Percentiles rank a stretch among this genome's conserved stretches.
Evolutionary conservation across 2,888 invertebrate species (phyloP).

Genomic region (Charanyca ferruginea): DNA sequence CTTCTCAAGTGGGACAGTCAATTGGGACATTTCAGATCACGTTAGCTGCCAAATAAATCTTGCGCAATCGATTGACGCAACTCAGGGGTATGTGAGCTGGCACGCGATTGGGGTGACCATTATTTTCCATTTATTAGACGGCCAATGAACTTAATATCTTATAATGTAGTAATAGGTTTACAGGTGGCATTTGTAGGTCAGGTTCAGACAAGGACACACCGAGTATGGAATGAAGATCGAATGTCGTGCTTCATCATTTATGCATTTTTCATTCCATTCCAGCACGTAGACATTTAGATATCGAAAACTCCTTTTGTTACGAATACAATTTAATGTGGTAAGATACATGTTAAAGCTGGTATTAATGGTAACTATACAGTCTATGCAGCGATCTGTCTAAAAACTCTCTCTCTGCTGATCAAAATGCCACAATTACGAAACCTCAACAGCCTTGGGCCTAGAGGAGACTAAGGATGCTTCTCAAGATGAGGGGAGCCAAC

Average conservation of each 20-base stretch:
- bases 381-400: not conserved
- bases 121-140: constrained; percentile 13
- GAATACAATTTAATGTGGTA: not conserved
- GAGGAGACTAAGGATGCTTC: constrained; percentile 9
- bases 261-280: not conserved
- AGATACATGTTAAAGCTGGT: not conserved
- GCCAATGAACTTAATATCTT: constrained; percentile 41
- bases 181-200: constrained; percentile 51
- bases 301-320: not conserved
- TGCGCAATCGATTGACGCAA: constrained; percentile 75
- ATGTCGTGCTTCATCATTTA: constrained; percentile 9
- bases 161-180: constrained; percentile 32
- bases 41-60: constrained; percentile 79
- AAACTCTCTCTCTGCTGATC: not conserved
- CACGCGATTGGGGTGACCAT: constrained; percentile 55
- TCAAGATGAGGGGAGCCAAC: constrained; percentile 18
- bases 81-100: constrained; percentile 42
- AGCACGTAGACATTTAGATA: not conserved
- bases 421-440: constrained; percentile 16
- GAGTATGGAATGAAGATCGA: constrained; percentile 25
- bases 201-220: constrained; percentile 28
- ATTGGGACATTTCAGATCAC: constrained; percentile 63
- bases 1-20: constrained; percentile 59
- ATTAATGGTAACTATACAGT: not conserved
- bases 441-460: not conserved